Base-by-base conservation (phyloP, 2,797 vertebrate species). In the Arrhamphus sclerolepis region DNA sequence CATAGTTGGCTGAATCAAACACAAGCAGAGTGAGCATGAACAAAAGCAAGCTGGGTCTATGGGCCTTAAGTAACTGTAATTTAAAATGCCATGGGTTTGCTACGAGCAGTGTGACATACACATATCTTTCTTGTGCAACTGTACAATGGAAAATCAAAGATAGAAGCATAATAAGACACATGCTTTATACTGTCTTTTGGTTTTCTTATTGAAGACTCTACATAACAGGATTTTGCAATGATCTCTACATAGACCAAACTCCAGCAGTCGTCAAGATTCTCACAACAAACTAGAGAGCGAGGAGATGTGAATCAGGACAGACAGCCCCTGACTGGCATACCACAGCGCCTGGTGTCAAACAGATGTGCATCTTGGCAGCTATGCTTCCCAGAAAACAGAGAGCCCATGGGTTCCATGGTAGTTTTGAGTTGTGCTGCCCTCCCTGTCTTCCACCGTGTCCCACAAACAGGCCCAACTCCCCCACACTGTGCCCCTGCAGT, bases 311-410 rank as follows among this genome's bases (percentile, higher is more conserved):
- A 88, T 85, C 24, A 69, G 86, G 75, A 82, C 73, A 87, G 82
- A 86, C 87, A 77, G 83, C 83, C 86, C 82, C 84, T 83, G 82
- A 83, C 87, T 84, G 83, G 76, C 81, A 62, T 73, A 87, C 82
- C 85, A 79, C 83, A 81, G 85, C 22, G 85, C 84, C 86, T 82
- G 87, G 89, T 90, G 90, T 90, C 89, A 88, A 88, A 84, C 90
- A 91, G 89, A 91, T 91, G 90, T 90, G 89, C 82, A 79, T 78
- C 82, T 87, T 90, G 88, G 87, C 88, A 87, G 86, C 82, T 78
- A 73, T 34, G 62, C 72, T 85, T 83, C 78, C 62, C 77, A 70
- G 72, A 88, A 89, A 89, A 87, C 81, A 80, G 57, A 88, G 75
- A 83, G 71, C 87, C 82, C 65, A 77, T 48, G 56, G 76, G 87